Base-by-base conservation (phyloP, 2,797 vertebrate genomes). In the Sebastes nivosus region DNA sequence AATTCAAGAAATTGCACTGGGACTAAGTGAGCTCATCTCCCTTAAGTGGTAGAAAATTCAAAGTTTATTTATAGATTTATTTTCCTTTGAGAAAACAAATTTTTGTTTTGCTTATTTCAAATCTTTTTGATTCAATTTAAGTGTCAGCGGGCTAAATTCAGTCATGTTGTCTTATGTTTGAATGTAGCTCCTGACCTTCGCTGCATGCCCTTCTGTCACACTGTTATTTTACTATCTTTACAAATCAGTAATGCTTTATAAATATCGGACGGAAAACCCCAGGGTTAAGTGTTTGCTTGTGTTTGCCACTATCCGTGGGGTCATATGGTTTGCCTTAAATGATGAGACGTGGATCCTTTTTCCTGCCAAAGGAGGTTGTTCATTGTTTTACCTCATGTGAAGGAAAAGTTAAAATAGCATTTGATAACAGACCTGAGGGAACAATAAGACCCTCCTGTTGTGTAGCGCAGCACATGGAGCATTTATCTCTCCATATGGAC, bases 371-470 rank as follows among this genome's bases (percentile, higher is more conserved):
- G 72, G 64, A 80, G 79, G 65, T 72, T 73, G 78, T 68, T 77
- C 87, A 90, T 94, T 93, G 90, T 92, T 91, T 77, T 57, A 67
- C n/a, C 38, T 71, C 42, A 64, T 24, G 74, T 66, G 76, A 89
- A 86, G 89, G 87, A 93, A 91, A 84, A 59, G 79, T 84, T 83
- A 82, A 93, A 92, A 94, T 93, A 94, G 85, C 80, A 70, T 79
- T 86, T 77, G 72, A 83, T 88, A 88, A 88, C 38, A 32, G 73
- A 85, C 82, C 71, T 22, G 65, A 58, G 68, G 70, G 84, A 87
- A 90, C 81, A 78, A 68, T 86, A 66, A 88, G 73, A 67, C 52
- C 71, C 63, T 87, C 67, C 78, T 71, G 79, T 75, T 34, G 75
- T 63, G 36, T 3, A 8, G 14, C 58, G 6, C 72, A 32, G 52